These are phyloP conservation scores for Diorhabda elongata DNA, from an alignment of 1,140 invertebrate species.

Conservation along the genomic window DNA sequence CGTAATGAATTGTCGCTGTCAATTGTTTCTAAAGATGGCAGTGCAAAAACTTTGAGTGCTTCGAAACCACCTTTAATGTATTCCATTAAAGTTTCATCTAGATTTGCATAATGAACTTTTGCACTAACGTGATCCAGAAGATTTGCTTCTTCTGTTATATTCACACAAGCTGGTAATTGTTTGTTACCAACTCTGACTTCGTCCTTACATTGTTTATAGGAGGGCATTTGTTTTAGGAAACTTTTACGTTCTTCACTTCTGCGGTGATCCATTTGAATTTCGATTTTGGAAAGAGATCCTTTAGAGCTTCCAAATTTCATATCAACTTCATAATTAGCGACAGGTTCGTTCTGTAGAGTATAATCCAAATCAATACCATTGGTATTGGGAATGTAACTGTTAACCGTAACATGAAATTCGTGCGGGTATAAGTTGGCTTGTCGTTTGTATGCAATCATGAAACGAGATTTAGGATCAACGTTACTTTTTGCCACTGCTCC, in stretches of 20 bases:
- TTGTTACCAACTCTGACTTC: slow-evolving; percentile 54
- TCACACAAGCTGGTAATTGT: slow-evolving; percentile 53
- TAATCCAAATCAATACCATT: slow-evolving; percentile 51
- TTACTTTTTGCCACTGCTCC: slow-evolving; percentile 51
- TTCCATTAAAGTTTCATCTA: slow-evolving; percentile 11
- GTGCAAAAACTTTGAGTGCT: slow-evolving; percentile 15
- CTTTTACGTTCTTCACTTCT: slow-evolving; percentile 53
- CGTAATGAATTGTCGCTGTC: slow-evolving; percentile 1
- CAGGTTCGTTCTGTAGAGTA: slow-evolving; percentile 50
- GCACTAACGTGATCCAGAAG: slow-evolving; percentile 50
- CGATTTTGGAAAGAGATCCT: slow-evolving; percentile 40
- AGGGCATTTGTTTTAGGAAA: slow-evolving; percentile 44
- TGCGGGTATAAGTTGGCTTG: slow-evolving; percentile 35
- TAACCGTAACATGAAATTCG: slow-evolving; percentile 48
- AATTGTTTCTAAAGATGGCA: slow-evolving; percentile 21
- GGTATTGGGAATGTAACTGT: slow-evolving; percentile 47
- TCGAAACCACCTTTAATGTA: slow-evolving; percentile 15
- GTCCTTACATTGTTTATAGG: slow-evolving; percentile 48
- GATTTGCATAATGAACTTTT: slow-evolving; percentile 49
- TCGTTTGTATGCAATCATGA: slow-evolving; percentile 48
- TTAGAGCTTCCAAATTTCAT: slow-evolving; percentile 50
- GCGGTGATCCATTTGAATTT: slow-evolving; percentile 45
- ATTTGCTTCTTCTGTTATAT: slow-evolving; percentile 50
- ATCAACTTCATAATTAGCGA: slow-evolving; percentile 48
- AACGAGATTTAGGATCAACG: slow-evolving; percentile 52